Conservation (phyloP, 2,113 vertebrate genomes). For the Coreoperca whiteheadi region DNA sequence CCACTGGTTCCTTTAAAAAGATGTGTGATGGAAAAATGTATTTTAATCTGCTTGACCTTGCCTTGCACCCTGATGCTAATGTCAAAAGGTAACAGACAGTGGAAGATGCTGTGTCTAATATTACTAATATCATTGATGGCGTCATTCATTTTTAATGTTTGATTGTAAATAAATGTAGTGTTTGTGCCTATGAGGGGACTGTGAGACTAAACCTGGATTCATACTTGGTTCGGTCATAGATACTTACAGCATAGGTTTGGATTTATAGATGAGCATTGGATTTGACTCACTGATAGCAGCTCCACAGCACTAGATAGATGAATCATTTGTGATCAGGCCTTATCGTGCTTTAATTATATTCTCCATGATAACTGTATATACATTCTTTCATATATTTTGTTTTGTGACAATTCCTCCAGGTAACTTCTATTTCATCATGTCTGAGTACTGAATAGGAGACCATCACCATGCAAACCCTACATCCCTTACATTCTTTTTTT, state of each 20-base stretch:
- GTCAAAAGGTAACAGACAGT: too few species aligned
- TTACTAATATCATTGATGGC: too few species aligned
- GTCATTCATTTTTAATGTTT: too few species aligned
- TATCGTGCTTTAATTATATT: background rate
- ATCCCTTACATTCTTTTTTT: background rate
- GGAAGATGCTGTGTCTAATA: too few species aligned
- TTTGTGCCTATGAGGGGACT: too few species aligned
- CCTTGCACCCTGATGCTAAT: too few species aligned
- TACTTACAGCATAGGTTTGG: background rate
- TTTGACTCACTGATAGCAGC: background rate
- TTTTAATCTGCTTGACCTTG: too few species aligned
- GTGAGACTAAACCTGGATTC: too few species aligned
- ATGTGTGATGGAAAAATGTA: background rate
- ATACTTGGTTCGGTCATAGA: too few species aligned
- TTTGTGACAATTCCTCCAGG: too few species aligned
- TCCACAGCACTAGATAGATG: background rate
- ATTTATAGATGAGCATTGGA: background rate
- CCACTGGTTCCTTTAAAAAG: conserved; percentile 24
- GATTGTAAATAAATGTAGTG: too few species aligned
- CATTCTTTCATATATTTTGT: background rate
- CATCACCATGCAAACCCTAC: background rate
- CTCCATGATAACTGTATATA: background rate
- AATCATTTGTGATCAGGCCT: background rate
- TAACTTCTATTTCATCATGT: background rate
- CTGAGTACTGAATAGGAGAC: background rate